These are phyloP conservation scores for Cochlearius cochlearius DNA, from an alignment of 2,113 vertebrate genomes.

Conservation along the genomic window DNA sequence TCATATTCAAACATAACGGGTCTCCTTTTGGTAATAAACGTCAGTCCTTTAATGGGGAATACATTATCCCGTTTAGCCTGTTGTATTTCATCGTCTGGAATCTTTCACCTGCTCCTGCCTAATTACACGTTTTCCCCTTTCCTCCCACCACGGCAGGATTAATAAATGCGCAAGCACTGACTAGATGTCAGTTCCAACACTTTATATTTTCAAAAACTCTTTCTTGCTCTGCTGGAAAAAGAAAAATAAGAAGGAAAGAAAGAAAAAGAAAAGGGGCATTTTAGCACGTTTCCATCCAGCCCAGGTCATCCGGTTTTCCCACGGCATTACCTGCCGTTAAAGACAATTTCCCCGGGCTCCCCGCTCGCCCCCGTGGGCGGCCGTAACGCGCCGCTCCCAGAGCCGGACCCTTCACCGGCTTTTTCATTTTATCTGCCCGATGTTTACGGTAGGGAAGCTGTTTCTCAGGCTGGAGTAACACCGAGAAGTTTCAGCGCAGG, in stretches of 20 bases:
- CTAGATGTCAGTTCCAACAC: slow-evolving; percentile 25
- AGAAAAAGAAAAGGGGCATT: background rate
- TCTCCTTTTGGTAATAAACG: slow-evolving; percentile 60
- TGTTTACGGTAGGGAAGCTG: background rate
- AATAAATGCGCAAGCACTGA: background rate
- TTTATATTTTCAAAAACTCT: slow-evolving; percentile 21
- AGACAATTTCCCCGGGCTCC: slow-evolving; percentile 14
- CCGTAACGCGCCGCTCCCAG: background rate
- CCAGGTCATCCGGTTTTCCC: slow-evolving; percentile 56
- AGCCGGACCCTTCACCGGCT: background rate
- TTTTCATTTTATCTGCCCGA: background rate
- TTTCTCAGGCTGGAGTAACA: background rate
- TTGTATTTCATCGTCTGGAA: slow-evolving; percentile 59
- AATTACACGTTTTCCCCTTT: slow-evolving; percentile 37
- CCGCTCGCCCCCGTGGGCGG: background rate
- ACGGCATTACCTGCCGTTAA: slow-evolving; percentile 38
- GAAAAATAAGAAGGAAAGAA: too few species aligned
- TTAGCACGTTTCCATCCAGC: background rate
- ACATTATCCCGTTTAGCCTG: slow-evolving; percentile 55
- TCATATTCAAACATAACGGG: slow-evolving; percentile 37
- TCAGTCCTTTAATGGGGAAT: slow-evolving; percentile 48
- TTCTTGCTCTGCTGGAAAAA: background rate
- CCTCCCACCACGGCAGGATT: slow-evolving; percentile 22
- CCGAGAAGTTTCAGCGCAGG: background rate
- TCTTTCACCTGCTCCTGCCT: slow-evolving; percentile 64